Base-by-base conservation (phyloP, 2,797 vertebrate genomes). In the Tenualosa ilisha region DNA sequence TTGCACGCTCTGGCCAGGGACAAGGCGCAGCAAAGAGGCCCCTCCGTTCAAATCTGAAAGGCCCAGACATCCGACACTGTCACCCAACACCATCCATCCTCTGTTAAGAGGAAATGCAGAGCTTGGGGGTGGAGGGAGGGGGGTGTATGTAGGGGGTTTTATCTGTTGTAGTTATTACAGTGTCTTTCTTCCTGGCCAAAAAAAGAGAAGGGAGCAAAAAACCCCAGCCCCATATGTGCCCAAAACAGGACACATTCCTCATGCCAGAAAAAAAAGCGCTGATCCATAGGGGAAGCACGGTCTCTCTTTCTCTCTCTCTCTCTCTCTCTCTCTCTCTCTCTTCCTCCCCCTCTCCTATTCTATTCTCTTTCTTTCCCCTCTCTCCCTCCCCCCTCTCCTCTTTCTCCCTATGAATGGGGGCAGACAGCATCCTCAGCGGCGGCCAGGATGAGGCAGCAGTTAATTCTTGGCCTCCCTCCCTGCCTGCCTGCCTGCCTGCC, bases 391-490 rank as follows among this genome's bases (percentile, higher is more conserved):
- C 86, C 92, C 88, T 88, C 89, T 89, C 92, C 91, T 91, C 90
- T 89, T 81, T 87, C 89, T 92, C 61, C 65, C 91, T 86, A 90
- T 94, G 93, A 95, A 94, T 93, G 92, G 91, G 94, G 91, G 89
- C 93, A 95, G 94, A 95, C 93, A 94, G 93, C 92, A 93, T 93
- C 91, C 90, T 93, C 90, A 89, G 91, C 89, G 89, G 91, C 92
- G 94, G 94, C 93, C 94, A 94, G 93, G 91, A 95, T 94, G 93
- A 95, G 91, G 93, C 93, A 94, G 95, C 93, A 95, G 93, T 95
- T 95, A 92, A 94, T 95, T 94, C 95, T 95, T 96, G 95, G 95
- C 94, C 93, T 92, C 91, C 89, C 92, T 95, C 93, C 93, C 93
- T 94, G 91, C 91, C 54, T 56, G n/a, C n/a, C n/a, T n/a, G n/a